Base-by-base conservation (phyloP, 1,140 invertebrate species). In the Pseudomyrmex cubaensis region DNA sequence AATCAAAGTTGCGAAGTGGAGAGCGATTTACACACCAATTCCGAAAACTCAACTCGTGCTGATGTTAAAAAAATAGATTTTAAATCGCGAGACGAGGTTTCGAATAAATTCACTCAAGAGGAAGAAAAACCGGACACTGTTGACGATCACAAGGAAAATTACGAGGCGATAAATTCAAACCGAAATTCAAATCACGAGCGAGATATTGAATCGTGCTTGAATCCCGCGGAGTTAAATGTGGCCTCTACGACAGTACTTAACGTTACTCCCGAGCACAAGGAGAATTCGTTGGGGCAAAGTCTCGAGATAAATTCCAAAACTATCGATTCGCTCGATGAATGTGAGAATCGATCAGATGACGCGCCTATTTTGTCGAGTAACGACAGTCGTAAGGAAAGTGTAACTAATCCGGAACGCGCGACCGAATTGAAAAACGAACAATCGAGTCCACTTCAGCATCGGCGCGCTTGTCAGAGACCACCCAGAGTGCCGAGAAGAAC, bases 401-500 rank as follows among this genome's bases (percentile, higher is more conserved):
- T 20, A 3, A 64, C 2, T 1, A 63, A 52, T 35, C 0, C 15
- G 46, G 5, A 35, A 61, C 9, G 9, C 44, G 57, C 35, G 57
- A 50, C 15, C 17, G 73, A 63, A 17, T 2, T 15, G 46, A 52
- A 3, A 35, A 62, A 10, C 59, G n/a, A 64, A 20, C 73, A 9
- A 52, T 0, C 20, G n/a, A 20, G 46, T 7, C 35, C 7, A 9
- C 17, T 20, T 1, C 1, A 17, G 13, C 20, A 50, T 63, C 59
- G 22, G 63, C 35, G 12, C 15, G 15, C 5, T 63, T 50, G 22
- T 10, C 46, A 75, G 62, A 35, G 22, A 44, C 20, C 20, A 35
- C 3, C n/a, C 46, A 63, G n/a, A 25, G 57, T 15, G 72, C 64
- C 17, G 78, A 84, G 22, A 64, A 56, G 15, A 75, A 74, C n/a